Evolutionary conservation across 2,888 invertebrate genomes (phyloP).

Genomic region (Choristoneura rosaceana): DNA sequence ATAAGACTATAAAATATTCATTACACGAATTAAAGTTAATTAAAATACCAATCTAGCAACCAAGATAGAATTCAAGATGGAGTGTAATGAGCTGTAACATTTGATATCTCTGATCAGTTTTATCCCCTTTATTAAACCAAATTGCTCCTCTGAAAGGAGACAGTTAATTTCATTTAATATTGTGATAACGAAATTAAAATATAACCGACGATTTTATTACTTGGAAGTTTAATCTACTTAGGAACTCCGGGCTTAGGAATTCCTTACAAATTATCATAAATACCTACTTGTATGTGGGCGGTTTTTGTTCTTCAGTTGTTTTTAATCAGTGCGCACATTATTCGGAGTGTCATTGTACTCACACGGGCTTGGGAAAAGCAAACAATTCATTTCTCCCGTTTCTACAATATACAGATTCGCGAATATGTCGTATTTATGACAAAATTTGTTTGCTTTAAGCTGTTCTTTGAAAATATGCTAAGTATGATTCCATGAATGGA

Average conservation of each 20-base stretch:
- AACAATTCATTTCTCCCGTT: no score
- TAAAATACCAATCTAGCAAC: conserved; percentile 20
- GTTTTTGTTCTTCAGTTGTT: conserved; percentile 2
- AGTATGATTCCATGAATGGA: no score
- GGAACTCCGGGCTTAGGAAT: conserved; percentile 16
- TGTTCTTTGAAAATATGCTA: no score
- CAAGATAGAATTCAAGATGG: conserved; percentile 20
- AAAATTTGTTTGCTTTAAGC: no score
- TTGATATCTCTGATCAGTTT: conserved; percentile 19
- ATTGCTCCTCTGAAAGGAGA: conserved; percentile 28
- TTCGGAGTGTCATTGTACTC: no score
- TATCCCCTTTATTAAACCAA: conserved; percentile 18
- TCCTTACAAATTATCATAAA: conserved; percentile 24
- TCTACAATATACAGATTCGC: no score
- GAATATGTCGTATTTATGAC: no score
- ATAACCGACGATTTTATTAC: conserved; percentile 30
- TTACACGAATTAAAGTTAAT: background rate
- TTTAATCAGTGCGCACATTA: background rate
- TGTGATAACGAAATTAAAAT: conserved; percentile 29
- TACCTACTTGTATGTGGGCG: conserved; percentile 4
- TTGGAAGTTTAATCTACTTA: conserved; percentile 33
- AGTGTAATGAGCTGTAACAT: conserved; percentile 31
- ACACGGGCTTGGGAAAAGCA: no score
- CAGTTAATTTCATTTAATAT: conserved; percentile 32
- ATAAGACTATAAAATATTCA: background rate